Evolutionary conservation across 2,113 vertebrate genomes (phyloP).

Genomic region (Gallinago jamesoni): DNA sequence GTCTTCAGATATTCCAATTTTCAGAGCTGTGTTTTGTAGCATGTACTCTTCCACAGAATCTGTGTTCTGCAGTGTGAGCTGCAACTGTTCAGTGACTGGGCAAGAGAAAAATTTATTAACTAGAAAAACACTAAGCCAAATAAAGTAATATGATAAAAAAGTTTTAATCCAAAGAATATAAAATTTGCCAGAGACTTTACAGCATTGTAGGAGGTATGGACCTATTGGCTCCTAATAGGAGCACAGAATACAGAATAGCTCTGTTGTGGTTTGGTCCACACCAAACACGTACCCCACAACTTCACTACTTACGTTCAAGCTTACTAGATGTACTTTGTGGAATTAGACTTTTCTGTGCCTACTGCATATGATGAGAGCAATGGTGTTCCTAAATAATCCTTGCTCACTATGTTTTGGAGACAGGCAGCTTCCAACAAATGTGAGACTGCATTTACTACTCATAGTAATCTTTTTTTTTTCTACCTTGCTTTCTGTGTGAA

Average conservation of each 20-base stretch:
- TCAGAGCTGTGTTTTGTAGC: not conserved
- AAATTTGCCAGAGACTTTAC: not conserved
- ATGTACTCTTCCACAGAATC: not conserved
- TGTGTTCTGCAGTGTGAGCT: not conserved
- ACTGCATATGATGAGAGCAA: not conserved
- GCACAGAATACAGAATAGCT: fast-evolving
- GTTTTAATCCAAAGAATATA: not conserved
- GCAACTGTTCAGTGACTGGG: not conserved
- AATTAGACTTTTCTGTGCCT: not conserved
- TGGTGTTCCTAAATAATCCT: not conserved
- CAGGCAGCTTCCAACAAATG: not conserved
- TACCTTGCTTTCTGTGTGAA: not conserved
- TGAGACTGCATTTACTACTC: not conserved
- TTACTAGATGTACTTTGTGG: fast-evolving
- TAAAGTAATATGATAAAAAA: not conserved
- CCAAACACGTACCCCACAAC: not conserved
- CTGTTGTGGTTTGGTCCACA: not conserved
- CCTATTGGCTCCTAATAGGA: not conserved
- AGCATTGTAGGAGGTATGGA: fast-evolving
- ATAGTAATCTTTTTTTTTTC: not conserved
- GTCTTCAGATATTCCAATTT: not conserved
- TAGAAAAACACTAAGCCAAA: not conserved
- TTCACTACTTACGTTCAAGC: fast-evolving
- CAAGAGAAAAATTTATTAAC: not conserved
- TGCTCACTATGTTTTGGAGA: not conserved